phyloP scores from a whole-genome alignment of 1,140 invertebrate species.

The Drosophila kanapiae region DNA sequence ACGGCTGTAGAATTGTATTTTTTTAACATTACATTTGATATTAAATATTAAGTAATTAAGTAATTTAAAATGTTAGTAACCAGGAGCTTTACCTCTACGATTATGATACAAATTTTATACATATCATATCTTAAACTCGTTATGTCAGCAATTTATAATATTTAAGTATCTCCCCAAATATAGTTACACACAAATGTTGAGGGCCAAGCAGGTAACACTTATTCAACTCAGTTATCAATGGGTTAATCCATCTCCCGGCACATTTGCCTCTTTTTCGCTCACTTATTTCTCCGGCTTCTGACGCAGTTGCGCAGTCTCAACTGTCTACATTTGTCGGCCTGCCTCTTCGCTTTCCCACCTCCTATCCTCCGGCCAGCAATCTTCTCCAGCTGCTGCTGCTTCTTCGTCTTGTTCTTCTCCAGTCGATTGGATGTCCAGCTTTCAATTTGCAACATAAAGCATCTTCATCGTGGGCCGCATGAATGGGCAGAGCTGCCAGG shows the following conservation, averaged over 20 bases:
- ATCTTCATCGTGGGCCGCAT: constrained; percentile 83
- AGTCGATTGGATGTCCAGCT: constrained; percentile 83
- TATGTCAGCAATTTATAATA: too few species aligned
- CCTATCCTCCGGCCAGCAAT: constrained; percentile 17
- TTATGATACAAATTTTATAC: too few species aligned
- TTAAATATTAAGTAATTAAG: too few species aligned
- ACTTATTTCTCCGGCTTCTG: constrained; percentile 31
- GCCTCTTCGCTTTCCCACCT: constrained; percentile 47
- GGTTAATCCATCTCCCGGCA: constrained; percentile 42
- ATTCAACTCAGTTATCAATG: background rate
- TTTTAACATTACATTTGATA: too few species aligned
- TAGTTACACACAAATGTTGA: background rate
- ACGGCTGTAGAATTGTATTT: too few species aligned
- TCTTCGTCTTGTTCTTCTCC: constrained; percentile 50
- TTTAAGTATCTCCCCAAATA: too few species aligned
- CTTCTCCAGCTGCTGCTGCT: constrained; percentile 10
- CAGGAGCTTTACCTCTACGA: too few species aligned
- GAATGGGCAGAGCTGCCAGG: constrained; percentile 61
- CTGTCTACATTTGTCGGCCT: constrained; percentile 71
- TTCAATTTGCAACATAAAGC: constrained; percentile 84
- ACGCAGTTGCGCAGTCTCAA: constrained; percentile 69
- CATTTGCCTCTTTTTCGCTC: constrained; percentile 12
- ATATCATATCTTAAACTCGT: too few species aligned
- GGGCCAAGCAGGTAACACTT: background rate
- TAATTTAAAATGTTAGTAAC: too few species aligned